A percentile compares a stretch with the other conserved stretches of the same genome.
Evolutionary conservation across 64 coral and sea anemone genomes (phyloP).

Genomic region (Montipora capricornis): DNA sequence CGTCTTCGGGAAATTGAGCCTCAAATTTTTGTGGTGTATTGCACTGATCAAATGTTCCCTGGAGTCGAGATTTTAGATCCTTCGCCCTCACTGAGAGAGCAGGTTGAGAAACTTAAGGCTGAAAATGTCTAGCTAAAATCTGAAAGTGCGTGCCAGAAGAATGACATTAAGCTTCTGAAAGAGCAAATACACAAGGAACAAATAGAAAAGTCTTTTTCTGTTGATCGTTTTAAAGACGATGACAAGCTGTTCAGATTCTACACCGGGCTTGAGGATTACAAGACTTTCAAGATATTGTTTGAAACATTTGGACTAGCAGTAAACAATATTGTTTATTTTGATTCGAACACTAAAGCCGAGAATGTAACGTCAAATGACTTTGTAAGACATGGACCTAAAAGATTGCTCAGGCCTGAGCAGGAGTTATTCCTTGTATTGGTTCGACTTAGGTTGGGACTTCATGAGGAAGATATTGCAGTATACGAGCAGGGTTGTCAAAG

Average conservation of each 20-base stretch:
- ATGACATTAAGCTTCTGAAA: not conserved
- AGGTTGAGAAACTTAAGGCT: not conserved
- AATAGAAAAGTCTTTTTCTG: not conserved
- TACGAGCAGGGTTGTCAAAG: slow-evolving; percentile 36
- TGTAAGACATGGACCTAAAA: no score
- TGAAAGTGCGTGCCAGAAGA: not conserved
- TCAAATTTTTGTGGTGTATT: not conserved
- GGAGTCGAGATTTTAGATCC: not conserved
- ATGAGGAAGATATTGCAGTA: slow-evolving; percentile 50
- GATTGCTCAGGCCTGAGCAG: slow-evolving; percentile 9
- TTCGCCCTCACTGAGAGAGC: not conserved
- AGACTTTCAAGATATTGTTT: slow-evolving; percentile 57
- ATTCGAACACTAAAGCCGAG: slow-evolving; percentile 49
- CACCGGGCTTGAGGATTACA: slow-evolving; percentile 62
- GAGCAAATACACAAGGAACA: not conserved
- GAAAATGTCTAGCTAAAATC: not conserved
- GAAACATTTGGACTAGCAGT: slow-evolving; percentile 60
- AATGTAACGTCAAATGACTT: not conserved
- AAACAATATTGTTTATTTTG: slow-evolving; percentile 67
- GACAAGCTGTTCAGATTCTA: slow-evolving; percentile 67
- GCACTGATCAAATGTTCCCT: not conserved
- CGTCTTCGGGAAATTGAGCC: not conserved
- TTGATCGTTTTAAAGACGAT: not conserved
- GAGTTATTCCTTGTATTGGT: slow-evolving; percentile 44
- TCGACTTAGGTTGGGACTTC: slow-evolving; percentile 47